Base-by-base conservation (phyloP, 2,113 vertebrate species). In the Pseudorasbora parva region DNA sequence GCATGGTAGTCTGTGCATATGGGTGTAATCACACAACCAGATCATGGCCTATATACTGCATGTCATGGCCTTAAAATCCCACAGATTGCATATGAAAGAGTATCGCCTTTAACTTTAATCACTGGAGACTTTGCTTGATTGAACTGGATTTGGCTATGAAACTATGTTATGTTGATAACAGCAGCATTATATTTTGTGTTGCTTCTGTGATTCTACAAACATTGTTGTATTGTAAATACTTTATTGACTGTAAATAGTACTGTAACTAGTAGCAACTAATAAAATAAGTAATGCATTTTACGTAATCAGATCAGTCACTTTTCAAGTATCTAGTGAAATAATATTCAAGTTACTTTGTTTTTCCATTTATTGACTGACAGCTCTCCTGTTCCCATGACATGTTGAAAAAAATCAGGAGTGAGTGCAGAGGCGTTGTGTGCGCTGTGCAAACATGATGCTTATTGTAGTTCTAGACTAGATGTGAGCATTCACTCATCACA, bases 11-110 rank as follows among this genome's bases (percentile, higher is more conserved):
- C 49, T 82, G 69, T 86, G 85, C 75, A 84, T 85, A 88, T 89
- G 84, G 79, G 85, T 81, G 78, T 86, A 91, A 91, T 91, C 85
- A 89, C 84, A 85, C 77, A 82, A 85, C 85, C 87, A 90, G 73
- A 60, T 77, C 79, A n/a, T 12, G 33, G 19, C 83, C 68, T 54
- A 33, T 37, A 6, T 72, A 47, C 69, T 12, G 43, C 69, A 0
- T 72, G 69, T 72, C 41, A 45, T 25, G 41, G 69, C 69, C 68
- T 45, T 71, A 14, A 45, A 45, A 71, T 54, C 25, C 27, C 30
- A 37, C 27, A 76, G 17, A 76, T n/a, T 76, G 37, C 68, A 45
- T 76, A 76, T 76, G 27, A 37, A 76, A 76, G 73, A 76, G 9
- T 56, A 11, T 56, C 10, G 27, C 33, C 49, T 37, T 76, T 56